These are phyloP conservation scores for Scaptomyza reducta DNA, from an alignment of 2,888 invertebrate species.

Conservation along the genomic window DNA sequence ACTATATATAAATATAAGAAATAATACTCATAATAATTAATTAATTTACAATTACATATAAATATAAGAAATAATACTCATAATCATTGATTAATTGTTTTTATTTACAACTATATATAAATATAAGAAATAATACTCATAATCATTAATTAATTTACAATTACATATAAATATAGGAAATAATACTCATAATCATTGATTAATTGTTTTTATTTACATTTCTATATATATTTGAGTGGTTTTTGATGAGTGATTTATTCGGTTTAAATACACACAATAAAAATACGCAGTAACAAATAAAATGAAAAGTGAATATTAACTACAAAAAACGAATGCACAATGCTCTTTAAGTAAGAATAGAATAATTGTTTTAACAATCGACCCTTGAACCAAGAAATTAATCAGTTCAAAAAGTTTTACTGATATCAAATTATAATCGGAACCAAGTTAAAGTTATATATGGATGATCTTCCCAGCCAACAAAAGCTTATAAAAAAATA, in stretches of 20 bases:
- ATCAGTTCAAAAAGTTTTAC: no score
- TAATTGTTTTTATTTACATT: background rate
- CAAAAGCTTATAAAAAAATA: background rate
- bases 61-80: background rate
- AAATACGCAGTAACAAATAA: background rate
- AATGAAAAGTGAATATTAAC: no score
- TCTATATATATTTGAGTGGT: background rate
- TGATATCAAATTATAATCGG: no score
- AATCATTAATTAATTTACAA: no score
- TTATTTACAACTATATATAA: background rate
- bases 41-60: no score
- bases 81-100: no score
- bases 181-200: background rate
- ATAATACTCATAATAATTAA: no score
- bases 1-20: no score
- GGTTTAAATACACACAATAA: slow-evolving; percentile 8
- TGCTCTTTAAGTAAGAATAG: slow-evolving; percentile 3
- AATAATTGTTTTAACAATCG: background rate
- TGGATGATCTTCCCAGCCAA: background rate
- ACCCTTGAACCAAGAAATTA: no score
- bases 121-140: background rate
- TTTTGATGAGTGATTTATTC: slow-evolving; percentile 1
- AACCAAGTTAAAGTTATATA: no score
- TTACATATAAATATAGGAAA: no score
- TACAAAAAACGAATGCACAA: background rate